phyloP scores from a whole-genome alignment of 2,113 vertebrate species.

The Lathamus discolor region DNA sequence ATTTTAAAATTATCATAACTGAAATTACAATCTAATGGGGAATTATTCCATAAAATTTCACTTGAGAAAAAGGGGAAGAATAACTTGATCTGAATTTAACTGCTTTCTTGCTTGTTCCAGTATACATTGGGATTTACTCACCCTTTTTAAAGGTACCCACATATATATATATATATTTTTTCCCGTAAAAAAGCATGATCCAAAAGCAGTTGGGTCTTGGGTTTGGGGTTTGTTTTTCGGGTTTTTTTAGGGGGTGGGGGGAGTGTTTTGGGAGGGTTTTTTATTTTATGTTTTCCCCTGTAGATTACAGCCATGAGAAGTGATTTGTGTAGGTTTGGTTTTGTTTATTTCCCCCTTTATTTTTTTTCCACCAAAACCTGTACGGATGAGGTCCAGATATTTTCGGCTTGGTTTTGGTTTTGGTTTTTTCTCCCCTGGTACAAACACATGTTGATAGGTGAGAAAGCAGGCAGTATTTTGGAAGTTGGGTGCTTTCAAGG shows the following conservation, averaged over 20 bases:
- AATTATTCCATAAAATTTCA: conserved; percentile 38
- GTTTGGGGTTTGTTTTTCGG: too few species aligned
- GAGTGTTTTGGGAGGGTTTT: too few species aligned
- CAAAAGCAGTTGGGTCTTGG: neutral
- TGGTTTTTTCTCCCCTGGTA: neutral
- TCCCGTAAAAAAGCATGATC: neutral
- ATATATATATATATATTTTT: neutral
- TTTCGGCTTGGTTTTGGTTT: neutral
- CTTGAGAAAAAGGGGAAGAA: neutral
- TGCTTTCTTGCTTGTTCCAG: conserved; percentile 23
- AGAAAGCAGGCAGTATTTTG: conserved; percentile 61
- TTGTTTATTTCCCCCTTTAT: neutral
- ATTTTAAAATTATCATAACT: conserved; percentile 69
- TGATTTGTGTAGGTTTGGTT: conserved; percentile 9
- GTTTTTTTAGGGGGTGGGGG: fast-evolving
- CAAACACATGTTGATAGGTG: conserved; percentile 20
- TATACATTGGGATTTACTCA: conserved; percentile 51
- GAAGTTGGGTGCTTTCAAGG: conserved; percentile 57
- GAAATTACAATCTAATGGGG: conserved; percentile 69
- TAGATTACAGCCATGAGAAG: conserved; percentile 46
- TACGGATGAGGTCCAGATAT: neutral
- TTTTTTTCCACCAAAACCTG: neutral
- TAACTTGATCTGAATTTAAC: conserved; percentile 4
- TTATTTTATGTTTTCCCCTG: neutral
- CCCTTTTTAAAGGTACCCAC: neutral